Base-by-base conservation (phyloP, 2,113 vertebrate species). In the Perccottus glenii region DNA sequence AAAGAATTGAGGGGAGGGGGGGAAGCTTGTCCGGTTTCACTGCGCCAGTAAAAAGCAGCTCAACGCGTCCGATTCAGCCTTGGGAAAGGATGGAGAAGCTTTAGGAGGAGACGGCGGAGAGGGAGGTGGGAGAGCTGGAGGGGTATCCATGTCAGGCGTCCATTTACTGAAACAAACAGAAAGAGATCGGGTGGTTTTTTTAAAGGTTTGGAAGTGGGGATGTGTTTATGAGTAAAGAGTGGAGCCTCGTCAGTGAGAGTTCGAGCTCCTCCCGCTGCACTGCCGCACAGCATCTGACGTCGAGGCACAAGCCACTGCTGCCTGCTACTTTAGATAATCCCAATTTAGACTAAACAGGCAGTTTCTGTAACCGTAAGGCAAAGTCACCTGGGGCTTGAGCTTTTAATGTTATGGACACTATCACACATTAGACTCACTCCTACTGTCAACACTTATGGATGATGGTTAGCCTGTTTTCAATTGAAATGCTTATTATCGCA, bases 281-380 rank as follows among this genome's bases (percentile, higher is more conserved):
- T 95, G 96, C 94, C 91, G 94, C 93, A 94, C 95, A 91, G 92
- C 91, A 90, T 87, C 95, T 97, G 96, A 97, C 95, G 94, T 93
- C 90, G 93, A 93, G 94, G 93, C 94, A 93, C n/a, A 92, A 92
- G 93, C 93, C 15, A 8, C 48, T 45, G 44, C 44, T 45, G 48
- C 48, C 9, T 46, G 10, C 48, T 27, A 32, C 16, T 27, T 5
- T 27, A 19, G 48, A 50, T 8, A 6, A 3, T 27, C 19, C 16
- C 15, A n/a, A 40, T 40, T 19, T 8, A 16, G n/a, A 9, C 48
- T 10, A 27, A 27, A 27, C 3, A 27, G 19, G 19, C 19, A 27
- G 19, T 27, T 27, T 27, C 19, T 2, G 19, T 27, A 27, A 1
- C 19, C 19, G 19, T 27, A 27, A 1, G 19, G 19, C 19, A 27